phyloP scores from a whole-genome alignment of 2,888 invertebrate species.

The Nomada hirtipes region DNA sequence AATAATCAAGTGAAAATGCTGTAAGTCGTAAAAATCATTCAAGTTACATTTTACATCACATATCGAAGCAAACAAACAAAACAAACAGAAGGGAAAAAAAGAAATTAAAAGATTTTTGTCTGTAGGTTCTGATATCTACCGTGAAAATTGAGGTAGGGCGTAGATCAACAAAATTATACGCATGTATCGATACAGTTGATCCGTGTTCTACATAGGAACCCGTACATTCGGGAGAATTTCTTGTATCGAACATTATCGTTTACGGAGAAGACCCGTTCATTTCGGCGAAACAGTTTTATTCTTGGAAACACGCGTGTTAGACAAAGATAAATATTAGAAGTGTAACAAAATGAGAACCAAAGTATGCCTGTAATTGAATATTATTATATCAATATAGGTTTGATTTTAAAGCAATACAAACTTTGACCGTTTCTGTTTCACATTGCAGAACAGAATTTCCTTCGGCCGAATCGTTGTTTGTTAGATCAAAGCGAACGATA shows the following conservation, averaged over 20 bases:
- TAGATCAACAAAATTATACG: slow-evolving; percentile 53
- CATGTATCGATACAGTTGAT: slow-evolving; percentile 56
- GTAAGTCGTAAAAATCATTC: slow-evolving; percentile 50
- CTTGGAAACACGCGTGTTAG: slow-evolving; percentile 45
- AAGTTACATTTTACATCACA: slow-evolving; percentile 69
- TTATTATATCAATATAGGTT: slow-evolving; percentile 49
- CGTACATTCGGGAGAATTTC: slow-evolving; percentile 52
- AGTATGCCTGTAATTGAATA: slow-evolving; percentile 55
- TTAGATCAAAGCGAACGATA: slow-evolving; percentile 23
- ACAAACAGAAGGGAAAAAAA: slow-evolving; percentile 10
- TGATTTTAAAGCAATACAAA: slow-evolving; percentile 52
- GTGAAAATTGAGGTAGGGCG: slow-evolving; percentile 49
- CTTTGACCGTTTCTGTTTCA: slow-evolving; percentile 40
- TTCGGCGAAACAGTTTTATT: slow-evolving; percentile 58
- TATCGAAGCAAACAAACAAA: slow-evolving; percentile 58
- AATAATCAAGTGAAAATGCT: slow-evolving; percentile 33
- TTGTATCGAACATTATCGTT: slow-evolving; percentile 30
- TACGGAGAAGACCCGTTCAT: slow-evolving; percentile 37
- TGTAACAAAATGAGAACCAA: slow-evolving; percentile 51
- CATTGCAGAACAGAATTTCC: slow-evolving; percentile 33
- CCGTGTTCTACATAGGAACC: slow-evolving; percentile 47
- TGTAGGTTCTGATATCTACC: slow-evolving; percentile 61
- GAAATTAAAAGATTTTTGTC: slow-evolving; percentile 52
- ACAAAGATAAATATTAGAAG: slow-evolving; percentile 36
- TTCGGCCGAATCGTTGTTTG: slow-evolving; percentile 26